These are phyloP conservation scores for Syngnathoides biaculeatus DNA, from an alignment of 2,113 vertebrate species.

Conservation along the genomic window DNA sequence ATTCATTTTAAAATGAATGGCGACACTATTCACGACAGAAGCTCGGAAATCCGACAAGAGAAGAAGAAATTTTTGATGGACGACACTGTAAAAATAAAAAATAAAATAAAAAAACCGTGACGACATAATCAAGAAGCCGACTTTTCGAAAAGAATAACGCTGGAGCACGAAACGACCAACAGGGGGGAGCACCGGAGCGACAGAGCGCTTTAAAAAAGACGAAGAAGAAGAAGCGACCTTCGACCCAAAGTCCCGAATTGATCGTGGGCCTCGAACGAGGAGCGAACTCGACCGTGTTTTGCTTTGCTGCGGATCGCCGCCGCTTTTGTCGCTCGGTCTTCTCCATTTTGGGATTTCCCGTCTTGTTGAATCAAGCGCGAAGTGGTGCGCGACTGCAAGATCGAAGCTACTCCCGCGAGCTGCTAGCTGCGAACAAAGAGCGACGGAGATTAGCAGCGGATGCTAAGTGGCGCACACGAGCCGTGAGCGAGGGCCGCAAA, in stretches of 20 bases:
- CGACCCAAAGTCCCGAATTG: not conserved
- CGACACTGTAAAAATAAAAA: no score
- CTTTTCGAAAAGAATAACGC: no score
- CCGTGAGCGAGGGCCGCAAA: not conserved
- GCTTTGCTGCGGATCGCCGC: not conserved
- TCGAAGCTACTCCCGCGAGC: not conserved
- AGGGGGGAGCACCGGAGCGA: not conserved
- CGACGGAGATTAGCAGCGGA: not conserved
- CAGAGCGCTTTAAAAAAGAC: not conserved
- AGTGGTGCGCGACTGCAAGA: not conserved
- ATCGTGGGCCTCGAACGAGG: not conserved
- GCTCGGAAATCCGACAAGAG: no score
- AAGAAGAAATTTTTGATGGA: no score
- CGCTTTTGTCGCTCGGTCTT: not conserved
- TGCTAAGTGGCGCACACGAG: not conserved
- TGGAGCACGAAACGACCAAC: not conserved
- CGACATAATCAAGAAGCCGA: no score
- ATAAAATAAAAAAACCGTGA: no score
- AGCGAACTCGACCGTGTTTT: not conserved
- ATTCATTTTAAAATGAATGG: no score
- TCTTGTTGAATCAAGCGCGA: not conserved
- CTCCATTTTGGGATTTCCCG: not conserved
- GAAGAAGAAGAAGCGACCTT: not conserved
- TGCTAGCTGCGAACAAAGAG: slow-evolving; percentile 1
- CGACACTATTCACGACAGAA: no score